These are phyloP conservation scores for Pedetes capensis DNA, from an alignment of 2,113 vertebrate species.

Conservation along the genomic window DNA sequence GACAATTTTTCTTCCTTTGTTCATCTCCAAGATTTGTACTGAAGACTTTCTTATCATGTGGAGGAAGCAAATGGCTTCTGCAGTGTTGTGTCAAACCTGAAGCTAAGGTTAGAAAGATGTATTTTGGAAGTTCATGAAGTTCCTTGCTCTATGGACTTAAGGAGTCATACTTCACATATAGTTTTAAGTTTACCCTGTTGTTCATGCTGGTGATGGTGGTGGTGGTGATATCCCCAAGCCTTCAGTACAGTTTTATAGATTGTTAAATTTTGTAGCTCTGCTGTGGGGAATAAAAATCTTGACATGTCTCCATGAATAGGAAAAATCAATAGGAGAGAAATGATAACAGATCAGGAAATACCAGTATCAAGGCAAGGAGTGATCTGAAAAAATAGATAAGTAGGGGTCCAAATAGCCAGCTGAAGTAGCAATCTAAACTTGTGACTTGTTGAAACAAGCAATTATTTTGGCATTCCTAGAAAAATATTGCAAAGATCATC, in stretches of 20 bases:
- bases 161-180: background rate
- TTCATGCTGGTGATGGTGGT: background rate
- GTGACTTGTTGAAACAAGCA: background rate
- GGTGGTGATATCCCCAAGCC: background rate
- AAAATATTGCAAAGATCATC: background rate
- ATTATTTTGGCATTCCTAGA: background rate
- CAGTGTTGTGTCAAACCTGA: background rate
- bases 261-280: background rate
- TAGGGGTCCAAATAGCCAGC: background rate
- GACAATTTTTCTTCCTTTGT: background rate
- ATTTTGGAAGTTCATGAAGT: background rate
- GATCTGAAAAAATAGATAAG: background rate
- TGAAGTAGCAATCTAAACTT: background rate
- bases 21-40: background rate
- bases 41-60: background rate
- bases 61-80: background rate
- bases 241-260: background rate
- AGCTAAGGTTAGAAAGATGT: background rate
- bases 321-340: background rate
- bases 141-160: background rate
- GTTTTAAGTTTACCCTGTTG: background rate
- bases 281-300: slow-evolving; percentile 28
- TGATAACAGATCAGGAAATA: background rate
- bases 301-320: background rate
- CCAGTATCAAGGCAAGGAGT: background rate